A percentile compares a stretch with the other conserved stretches of the same genome.
These are phyloP conservation scores for Zapus hudsonius DNA, from an alignment of 2,113 vertebrate genomes.

Conservation along the genomic window DNA sequence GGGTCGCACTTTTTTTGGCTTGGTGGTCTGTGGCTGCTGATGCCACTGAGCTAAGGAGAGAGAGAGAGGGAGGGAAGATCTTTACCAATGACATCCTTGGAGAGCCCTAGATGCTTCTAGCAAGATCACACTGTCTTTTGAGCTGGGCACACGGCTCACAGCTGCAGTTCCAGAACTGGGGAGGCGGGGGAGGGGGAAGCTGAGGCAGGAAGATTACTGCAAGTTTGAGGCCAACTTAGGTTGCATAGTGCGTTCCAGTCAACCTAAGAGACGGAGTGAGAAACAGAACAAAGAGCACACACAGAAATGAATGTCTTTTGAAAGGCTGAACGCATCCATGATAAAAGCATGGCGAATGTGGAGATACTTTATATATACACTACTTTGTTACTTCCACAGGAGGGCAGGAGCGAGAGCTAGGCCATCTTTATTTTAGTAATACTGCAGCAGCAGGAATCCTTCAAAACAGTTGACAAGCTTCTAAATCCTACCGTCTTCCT, in stretches of 20 bases:
- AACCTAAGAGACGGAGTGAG: neutral
- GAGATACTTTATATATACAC: neutral
- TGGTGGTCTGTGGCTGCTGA: conserved; percentile 92
- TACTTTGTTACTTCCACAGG: neutral
- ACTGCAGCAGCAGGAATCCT: neutral
- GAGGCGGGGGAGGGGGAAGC: neutral
- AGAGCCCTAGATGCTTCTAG: neutral
- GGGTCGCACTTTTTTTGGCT: conserved; percentile 96
- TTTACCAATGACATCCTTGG: neutral
- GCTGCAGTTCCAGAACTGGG: neutral
- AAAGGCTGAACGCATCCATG: neutral
- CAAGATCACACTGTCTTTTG: neutral
- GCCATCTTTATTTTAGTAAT: neutral
- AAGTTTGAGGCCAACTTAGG: neutral
- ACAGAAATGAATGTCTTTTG: neutral
- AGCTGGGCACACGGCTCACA: neutral
- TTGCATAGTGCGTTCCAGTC: neutral
- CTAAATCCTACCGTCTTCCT: neutral
- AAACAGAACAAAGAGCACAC: neutral
- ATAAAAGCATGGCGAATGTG: neutral
- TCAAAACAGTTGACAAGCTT: neutral
- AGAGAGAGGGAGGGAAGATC: neutral
- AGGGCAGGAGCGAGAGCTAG: no score
- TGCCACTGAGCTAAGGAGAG: conserved; percentile 95
- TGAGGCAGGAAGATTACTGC: neutral